These are phyloP conservation scores for Spatula clypeata DNA, from an alignment of 2,797 vertebrate species.

Conservation along the genomic window DNA sequence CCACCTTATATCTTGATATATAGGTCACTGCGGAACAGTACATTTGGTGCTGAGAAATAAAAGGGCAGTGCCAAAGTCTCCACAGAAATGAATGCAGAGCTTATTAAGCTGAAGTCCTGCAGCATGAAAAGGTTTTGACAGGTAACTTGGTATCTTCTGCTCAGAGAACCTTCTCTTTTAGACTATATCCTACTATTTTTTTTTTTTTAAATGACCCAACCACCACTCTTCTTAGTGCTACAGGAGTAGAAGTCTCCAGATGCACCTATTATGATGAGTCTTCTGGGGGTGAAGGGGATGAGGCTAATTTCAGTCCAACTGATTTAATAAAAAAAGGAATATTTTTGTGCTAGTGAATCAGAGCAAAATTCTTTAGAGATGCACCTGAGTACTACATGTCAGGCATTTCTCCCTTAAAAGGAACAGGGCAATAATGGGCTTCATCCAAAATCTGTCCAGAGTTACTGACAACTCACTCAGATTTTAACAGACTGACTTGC, in stretches of 20 bases:
- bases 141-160: neutral
- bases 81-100: neutral
- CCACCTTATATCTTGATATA: neutral
- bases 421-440: neutral
- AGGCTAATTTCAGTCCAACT: neutral
- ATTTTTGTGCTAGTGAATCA: neutral
- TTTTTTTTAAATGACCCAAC: neutral
- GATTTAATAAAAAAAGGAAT: neutral
- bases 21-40: conserved; percentile 9
- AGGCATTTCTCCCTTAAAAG: neutral
- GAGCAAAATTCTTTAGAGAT: neutral
- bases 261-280: neutral
- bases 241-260: neutral
- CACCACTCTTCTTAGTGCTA: neutral
- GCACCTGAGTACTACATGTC: neutral
- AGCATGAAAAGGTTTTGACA: neutral
- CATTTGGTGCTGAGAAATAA: neutral
- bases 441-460: neutral
- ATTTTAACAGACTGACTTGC: neutral
- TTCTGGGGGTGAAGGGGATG: neutral
- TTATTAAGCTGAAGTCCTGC: neutral
- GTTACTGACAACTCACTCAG: neutral
- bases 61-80: neutral
- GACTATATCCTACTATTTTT: neutral
- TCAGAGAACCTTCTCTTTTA: neutral